These are phyloP conservation scores for Cinclus cinclus DNA, from an alignment of 2,113 vertebrate genomes.

Conservation along the genomic window DNA sequence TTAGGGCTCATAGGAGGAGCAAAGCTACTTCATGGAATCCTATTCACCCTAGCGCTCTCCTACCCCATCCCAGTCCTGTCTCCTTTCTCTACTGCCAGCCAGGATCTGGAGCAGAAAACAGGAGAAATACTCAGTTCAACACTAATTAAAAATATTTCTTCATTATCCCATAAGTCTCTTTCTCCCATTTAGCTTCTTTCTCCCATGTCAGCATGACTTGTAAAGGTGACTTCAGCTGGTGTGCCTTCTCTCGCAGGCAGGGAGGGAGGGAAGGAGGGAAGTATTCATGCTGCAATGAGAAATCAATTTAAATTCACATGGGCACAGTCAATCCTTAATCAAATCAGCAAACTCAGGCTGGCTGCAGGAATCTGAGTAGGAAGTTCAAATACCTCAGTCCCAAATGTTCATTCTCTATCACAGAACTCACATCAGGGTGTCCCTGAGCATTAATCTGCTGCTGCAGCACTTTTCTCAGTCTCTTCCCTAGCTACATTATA, in stretches of 20 bases:
- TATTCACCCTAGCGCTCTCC: fast-evolving
- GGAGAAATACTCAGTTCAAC: not conserved
- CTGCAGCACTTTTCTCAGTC: not conserved
- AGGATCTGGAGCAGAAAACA: not conserved
- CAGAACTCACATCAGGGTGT: not conserved
- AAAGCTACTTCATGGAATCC: not conserved
- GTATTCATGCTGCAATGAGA: not conserved
- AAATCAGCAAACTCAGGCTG: slow-evolving; percentile 2
- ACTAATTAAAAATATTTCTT: slow-evolving; percentile 12
- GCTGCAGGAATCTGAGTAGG: not conserved
- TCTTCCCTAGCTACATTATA: not conserved
- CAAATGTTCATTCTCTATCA: not conserved
- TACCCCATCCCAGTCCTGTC: not conserved
- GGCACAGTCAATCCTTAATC: slow-evolving; percentile 3
- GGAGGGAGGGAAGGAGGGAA: not conserved
- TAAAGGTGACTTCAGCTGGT: not conserved
- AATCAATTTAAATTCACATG: slow-evolving; percentile 43
- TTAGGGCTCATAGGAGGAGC: not conserved
- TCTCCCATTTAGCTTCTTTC: not conserved
- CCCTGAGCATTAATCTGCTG: not conserved
- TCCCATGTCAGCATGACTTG: not conserved
- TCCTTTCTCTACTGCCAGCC: not conserved
- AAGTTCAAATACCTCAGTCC: not conserved
- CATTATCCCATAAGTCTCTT: not conserved
- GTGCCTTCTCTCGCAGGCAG: not conserved